These are phyloP conservation scores for Bombus confusus DNA, from an alignment of 1,140 invertebrate genomes.

Conservation along the genomic window DNA sequence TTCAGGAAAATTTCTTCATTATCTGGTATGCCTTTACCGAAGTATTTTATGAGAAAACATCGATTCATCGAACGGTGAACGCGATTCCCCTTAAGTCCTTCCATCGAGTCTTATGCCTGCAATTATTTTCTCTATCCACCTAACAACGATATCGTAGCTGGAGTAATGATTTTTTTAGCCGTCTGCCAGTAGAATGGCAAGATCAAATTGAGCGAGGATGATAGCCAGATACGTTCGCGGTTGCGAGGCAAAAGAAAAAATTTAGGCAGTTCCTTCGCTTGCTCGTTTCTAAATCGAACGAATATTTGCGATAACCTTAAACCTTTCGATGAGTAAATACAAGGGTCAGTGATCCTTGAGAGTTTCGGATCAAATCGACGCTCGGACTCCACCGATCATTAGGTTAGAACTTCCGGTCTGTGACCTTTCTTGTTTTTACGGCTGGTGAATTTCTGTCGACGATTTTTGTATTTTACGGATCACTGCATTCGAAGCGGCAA, in stretches of 20 bases:
- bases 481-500: neutral
- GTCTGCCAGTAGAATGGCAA: neutral
- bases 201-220: conserved; percentile 36
- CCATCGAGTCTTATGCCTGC: neutral
- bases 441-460: neutral
- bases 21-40: too few relatives aligned
- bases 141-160: neutral
- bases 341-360: neutral
- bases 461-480: neutral
- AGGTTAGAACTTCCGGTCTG: neutral
- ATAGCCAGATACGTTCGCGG: conserved; percentile 5
- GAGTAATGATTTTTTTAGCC: neutral
- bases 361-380: conserved; percentile 7
- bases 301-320: conserved; percentile 42
- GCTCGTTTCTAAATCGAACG: neutral
- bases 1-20: neutral
- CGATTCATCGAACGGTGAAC: neutral
- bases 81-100: neutral
- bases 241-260: neutral
- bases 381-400: neutral
- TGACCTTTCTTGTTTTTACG: neutral
- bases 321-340: conserved; percentile 31
- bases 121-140: neutral
- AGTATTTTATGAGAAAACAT: conserved; percentile 21
- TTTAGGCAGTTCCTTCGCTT: neutral